Conservation (phyloP, 1,140 invertebrate species). For the Halyomorpha halys region DNA sequence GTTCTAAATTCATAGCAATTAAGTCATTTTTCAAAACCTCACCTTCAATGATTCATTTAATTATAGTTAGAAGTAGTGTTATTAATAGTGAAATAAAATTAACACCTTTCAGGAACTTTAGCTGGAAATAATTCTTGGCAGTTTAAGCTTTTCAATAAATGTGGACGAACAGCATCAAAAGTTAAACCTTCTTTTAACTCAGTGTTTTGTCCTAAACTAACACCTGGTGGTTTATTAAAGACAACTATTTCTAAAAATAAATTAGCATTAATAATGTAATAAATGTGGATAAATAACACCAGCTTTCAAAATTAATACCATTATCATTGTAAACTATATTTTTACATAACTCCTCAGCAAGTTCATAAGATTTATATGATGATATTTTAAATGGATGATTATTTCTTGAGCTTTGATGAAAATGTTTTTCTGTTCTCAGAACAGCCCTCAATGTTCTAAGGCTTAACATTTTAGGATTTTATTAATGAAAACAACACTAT, state of each 20-base stretch:
- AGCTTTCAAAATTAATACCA: neutral
- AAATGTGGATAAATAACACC: neutral
- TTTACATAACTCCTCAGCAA: neutral
- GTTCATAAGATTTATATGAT: neutral
- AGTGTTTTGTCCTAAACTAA: conserved; percentile 9
- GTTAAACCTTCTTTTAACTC: conserved; percentile 6
- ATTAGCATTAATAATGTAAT: neutral
- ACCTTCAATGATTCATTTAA: no score
- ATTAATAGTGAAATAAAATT: neutral
- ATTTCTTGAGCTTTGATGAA: neutral
- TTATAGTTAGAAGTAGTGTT: no score
- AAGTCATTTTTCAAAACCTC: no score
- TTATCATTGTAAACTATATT: neutral
- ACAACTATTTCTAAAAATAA: conserved; percentile 9
- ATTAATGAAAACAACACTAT: no score
- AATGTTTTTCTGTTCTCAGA: no score
- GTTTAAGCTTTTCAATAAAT: neutral
- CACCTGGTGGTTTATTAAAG: conserved; percentile 15
- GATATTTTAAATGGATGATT: neutral
- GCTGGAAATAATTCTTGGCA: neutral
- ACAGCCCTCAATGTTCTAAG: no score
- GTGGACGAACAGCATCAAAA: neutral
- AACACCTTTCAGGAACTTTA: conserved; percentile 13
- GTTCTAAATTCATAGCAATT: no score
- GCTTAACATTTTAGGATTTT: no score